phyloP scores from a whole-genome alignment of 2,797 vertebrate species.

The Eulemur mongoz region DNA sequence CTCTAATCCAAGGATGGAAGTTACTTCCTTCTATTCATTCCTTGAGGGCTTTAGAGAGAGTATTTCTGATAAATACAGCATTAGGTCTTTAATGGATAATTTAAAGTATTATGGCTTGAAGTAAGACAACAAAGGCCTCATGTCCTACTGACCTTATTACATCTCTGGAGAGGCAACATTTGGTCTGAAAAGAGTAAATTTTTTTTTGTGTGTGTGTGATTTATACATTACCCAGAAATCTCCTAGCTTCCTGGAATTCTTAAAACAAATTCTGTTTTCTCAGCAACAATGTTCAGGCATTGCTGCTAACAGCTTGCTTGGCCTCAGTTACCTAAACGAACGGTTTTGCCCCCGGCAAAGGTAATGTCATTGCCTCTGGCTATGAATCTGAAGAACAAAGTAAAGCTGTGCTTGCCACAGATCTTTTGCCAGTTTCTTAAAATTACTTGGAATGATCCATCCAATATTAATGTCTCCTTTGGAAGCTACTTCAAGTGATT shows the following conservation, averaged over 20 bases:
- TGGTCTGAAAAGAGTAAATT: not conserved
- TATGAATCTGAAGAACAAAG: conserved; percentile 30
- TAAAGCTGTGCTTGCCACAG: not conserved
- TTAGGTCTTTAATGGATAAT: not conserved
- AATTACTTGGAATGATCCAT: not conserved
- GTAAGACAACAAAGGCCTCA: not conserved
- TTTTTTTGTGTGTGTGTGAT: not conserved
- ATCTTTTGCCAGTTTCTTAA: not conserved
- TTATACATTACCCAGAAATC: conserved; percentile 34
- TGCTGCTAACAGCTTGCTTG: conserved; percentile 7
- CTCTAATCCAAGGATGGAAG: not conserved
- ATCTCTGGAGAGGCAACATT: not conserved
- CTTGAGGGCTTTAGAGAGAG: not conserved
- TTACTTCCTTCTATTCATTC: not conserved
- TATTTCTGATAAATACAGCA: not conserved
- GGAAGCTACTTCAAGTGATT: not conserved
- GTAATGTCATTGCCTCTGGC: conserved; percentile 21
- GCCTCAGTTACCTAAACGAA: not conserved
- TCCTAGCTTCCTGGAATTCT: conserved; percentile 37
- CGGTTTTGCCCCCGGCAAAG: conserved; percentile 6
- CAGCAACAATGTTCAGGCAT: not conserved
- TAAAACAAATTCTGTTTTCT: conserved; percentile 32
- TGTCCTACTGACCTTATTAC: not conserved
- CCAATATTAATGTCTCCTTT: conserved; percentile 35
- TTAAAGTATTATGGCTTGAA: not conserved